These are phyloP conservation scores for Chlorospingus semifuscus DNA, from an alignment of 2,797 vertebrate species.

Conservation along the genomic window DNA sequence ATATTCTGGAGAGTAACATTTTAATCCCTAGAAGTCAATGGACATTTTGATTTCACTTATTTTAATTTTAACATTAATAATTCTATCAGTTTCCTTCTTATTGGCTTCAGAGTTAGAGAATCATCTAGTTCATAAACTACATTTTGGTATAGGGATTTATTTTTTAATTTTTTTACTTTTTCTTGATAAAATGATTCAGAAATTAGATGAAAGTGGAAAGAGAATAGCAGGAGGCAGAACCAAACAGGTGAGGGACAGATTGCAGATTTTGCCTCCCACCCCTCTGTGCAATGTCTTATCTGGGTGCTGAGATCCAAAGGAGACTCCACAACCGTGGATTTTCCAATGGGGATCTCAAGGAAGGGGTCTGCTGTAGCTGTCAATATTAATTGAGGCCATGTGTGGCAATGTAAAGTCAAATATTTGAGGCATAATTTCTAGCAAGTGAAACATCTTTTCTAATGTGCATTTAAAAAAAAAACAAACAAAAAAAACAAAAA, in stretches of 20 bases:
- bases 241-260: background rate
- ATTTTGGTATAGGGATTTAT: background rate
- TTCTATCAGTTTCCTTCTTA: background rate
- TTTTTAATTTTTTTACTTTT: background rate
- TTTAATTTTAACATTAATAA: background rate
- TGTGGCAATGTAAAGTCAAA: background rate
- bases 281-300: background rate
- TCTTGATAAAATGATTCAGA: background rate
- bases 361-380: background rate
- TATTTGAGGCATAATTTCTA: background rate
- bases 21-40: background rate
- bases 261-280: background rate
- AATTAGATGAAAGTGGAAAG: background rate
- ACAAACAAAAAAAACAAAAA: too few relatives aligned
- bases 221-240: background rate
- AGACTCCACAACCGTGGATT: background rate
- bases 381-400: background rate
- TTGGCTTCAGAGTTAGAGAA: background rate
- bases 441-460: background rate
- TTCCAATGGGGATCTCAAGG: background rate
- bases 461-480: background rate
- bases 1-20: background rate
- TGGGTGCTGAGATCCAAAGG: background rate
- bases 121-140: background rate
- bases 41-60: background rate